Base-by-base conservation (phyloP, 1,140 invertebrate species). In the Lasaia peninsularis region DNA sequence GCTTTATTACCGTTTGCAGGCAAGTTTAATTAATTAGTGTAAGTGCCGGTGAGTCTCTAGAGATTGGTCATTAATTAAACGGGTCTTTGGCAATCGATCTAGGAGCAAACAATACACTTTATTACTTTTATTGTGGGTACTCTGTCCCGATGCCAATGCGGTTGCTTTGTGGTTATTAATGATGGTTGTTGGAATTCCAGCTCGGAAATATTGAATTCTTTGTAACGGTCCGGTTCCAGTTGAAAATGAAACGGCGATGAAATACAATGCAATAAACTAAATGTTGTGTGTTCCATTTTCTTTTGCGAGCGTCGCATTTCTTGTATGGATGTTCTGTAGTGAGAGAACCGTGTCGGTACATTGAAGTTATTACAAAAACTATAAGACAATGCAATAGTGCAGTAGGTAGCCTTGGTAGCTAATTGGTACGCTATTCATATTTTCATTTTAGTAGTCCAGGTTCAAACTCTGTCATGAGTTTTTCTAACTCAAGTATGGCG, bases 21-120 rank as follows among this genome's bases (percentile, higher is more conserved):
- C 52, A 65, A 67, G 65, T 81, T 78, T 80, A 79, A 83, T 85
- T 84, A 85, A 87, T 87, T 85, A 87, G 61, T 69, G 68, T 74
- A 78, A 87, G 84, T 87, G 79, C 79, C 81, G 81, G 79, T 80
- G 78, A 80, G 75, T 75, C 81, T 72, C 76, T 49, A 50, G 81
- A 77, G 79, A 81, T 82, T 75, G 80, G 75, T 82, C 80, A 84
- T 86, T 84, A 85, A 86, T 87, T 84, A 81, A 74, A 73, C 71
- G 73, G 60, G 63, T 73, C 74, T 77, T 71, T 64, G 67, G 56
- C 74, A 63, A 87, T 87, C 80, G 81, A 85, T 87, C 79, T 73
- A 62, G 62, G 24, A 59, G 68, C 73, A 77, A 74, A 82, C 78
- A 83, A 78, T 83, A 81, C 76, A 71, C 71, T 82, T 79, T 80